Evolutionary conservation across 1,140 invertebrate species (phyloP), one percentile per base, ranked within the genome.

Genomic region (Harpegnathos saltator): DNA sequence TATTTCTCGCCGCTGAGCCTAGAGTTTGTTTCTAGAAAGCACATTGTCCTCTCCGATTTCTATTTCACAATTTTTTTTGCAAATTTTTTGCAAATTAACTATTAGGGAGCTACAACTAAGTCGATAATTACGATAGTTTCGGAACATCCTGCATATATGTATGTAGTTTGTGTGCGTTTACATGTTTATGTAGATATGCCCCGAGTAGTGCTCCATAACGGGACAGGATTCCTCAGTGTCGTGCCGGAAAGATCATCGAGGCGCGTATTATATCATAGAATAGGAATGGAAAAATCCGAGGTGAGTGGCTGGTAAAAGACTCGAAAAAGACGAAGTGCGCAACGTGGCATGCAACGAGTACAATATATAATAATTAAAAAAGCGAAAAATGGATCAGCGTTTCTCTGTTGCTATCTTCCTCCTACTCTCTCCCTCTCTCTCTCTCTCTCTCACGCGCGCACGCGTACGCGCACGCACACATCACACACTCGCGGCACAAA

Each of bases 381-480:
- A 87, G 86, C 85, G 86, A 87, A 84, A 81, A 87, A 87, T 71
- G 58, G 74, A 88, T 87, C 85, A 83, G 58, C 69, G 86, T 84
- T 75, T 54, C 29, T 72, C 38, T 74, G 22, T 33, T 26, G 14
- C 33, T 59, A 54, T 54, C 62, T 82, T 65, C 75, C 75, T 80
- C 65, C 52, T 1, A 9, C 26, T 48, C 77, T 48, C 54, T n/a
- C 73, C 50, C 24, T 63, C 56, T 74, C 29, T 77, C 29, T 22
- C 19, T 12, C 52, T 24, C 54, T 65, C n/a, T 65, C 26, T 63
- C 58, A 56, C 7, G 33, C 22, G 52, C 81, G 63, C 59, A 26
- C 71, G 38, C 56, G 48, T 50, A 74, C 66, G 22, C 38, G 11
- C 58, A 63, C 17, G 54, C 22, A 52, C 81, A 63, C 44, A 33